Evolutionary conservation across 1,140 invertebrate species (phyloP), one percentile per base, ranked within the genome.

Genomic region (Drosophila suzukii): DNA sequence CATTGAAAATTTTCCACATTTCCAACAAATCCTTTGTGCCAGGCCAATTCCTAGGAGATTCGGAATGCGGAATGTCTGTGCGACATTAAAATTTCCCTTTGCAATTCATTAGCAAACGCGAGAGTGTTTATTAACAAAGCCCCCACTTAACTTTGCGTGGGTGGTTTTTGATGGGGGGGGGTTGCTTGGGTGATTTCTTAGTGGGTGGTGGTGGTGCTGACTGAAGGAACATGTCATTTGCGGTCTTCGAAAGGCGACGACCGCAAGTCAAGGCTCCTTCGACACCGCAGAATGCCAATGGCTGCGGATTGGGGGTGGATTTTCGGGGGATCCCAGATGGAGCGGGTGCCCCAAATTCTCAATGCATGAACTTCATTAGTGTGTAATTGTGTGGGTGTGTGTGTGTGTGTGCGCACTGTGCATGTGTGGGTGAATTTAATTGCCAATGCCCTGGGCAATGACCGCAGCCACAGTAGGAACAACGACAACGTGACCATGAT

Each of bases 281-380:
- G 38, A 20, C 32, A 27, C 67, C 68, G 36, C 66, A 71, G 57
- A 27, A 38, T 38, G 46, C 32, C 39, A 78, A 71, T 47, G 47
- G 47, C n/a, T 13, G 59, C 49, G 44, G 38, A 46, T 46, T 10
- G 43, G 43, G 15, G 41, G 6, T n/a, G 15, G 6, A 8, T 6
- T 15, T 13, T 5, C 6, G 15, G 41, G 41, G 41, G 3, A 2
- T 15, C 7, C 6, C 0, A 4, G 39, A 13, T 0, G 39, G 7
- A 15, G 41, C 15, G 17, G 20, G 44, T 2, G 17, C 4, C 24
- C 10, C 30, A 17, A 44, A 11, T 51, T 44, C 27, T 24, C 41
- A 49, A 3, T 53, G 55, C 53, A 59, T 43, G 60, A 43, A 81
- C 47, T 81, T 81, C 79, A 81, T 81, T 82, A 82, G 79, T 68